phyloP scores from a whole-genome alignment of 2,888 invertebrate species.

The Punctoribates punctum region DNA sequence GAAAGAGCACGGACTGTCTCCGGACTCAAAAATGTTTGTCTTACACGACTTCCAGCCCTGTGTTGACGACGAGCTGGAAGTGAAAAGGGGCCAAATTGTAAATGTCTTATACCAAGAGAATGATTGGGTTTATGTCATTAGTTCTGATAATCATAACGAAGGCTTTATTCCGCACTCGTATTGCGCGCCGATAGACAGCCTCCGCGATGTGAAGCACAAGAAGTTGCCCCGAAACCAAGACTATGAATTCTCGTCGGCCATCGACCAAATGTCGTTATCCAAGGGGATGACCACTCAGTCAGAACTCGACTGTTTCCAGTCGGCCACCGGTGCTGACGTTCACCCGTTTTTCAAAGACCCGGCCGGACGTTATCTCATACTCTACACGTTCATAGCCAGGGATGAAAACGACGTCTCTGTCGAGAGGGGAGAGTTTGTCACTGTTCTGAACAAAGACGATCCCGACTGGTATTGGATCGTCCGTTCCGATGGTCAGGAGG shows the following conservation, averaged over 20 bases:
- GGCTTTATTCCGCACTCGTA: slow-evolving; percentile 94
- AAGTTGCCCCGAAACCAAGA: slow-evolving; percentile 67
- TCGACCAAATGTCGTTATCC: neutral
- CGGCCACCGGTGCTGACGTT: slow-evolving; percentile 47
- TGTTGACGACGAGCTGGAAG: slow-evolving; percentile 88
- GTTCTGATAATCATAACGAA: slow-evolving; percentile 66
- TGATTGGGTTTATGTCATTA: slow-evolving; percentile 95
- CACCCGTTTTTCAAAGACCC: slow-evolving; percentile 63
- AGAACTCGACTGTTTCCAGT: slow-evolving; percentile 10
- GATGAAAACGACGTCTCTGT: slow-evolving; percentile 93
- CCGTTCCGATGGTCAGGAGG: slow-evolving; percentile 85
- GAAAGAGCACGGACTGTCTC: slow-evolving; percentile 84
- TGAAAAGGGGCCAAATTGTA: slow-evolving; percentile 81
- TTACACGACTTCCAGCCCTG: slow-evolving; percentile 91
- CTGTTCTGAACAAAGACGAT: slow-evolving; percentile 87
- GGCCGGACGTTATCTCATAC: slow-evolving; percentile 81
- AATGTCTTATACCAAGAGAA: slow-evolving; percentile 90
- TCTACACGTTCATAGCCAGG: slow-evolving; percentile 86
- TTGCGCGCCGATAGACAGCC: slow-evolving; percentile 78
- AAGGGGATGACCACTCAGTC: slow-evolving; percentile 4
- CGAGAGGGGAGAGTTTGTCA: slow-evolving; percentile 90
- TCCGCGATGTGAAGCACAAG: slow-evolving; percentile 64
- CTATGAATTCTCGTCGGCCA: neutral
- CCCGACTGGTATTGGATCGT: slow-evolving; percentile 97
- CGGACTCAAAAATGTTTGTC: slow-evolving; percentile 91